Base-by-base conservation (phyloP, 2,113 vertebrate species). In the Lagopus muta region DNA sequence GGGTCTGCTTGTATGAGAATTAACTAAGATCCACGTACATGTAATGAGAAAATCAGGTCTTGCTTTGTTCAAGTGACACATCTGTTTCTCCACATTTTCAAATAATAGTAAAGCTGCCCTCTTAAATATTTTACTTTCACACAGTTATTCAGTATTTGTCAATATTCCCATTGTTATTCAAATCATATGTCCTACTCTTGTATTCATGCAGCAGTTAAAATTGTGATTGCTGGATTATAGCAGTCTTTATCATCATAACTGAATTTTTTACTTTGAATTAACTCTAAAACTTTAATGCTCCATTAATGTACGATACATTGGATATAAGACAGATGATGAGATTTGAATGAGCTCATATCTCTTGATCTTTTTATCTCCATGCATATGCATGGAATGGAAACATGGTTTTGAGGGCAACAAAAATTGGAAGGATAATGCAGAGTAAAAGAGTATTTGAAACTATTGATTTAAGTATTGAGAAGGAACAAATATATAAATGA, bases 311-410 rank as follows among this genome's bases (percentile, higher is more conserved):
- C 0, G 0, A 57, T 71, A 43, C 69, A 67, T 32, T 93, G 76
- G 38, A 28, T 86, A 52, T 77, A 86, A 90, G 50, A 55, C 14
- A 86, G 67, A 77, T 88, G 28, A 91, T 82, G 75, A 93, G 65
- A 74, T 95, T 92, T 90, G 81, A 90, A 57, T 81, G 65, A 86
- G 40, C 45, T 89, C 10, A 0, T 82, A 18, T 89, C 54, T 89
- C 21, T 89, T 91, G n/a, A 80, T 67, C 65, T 90, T 93, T 92
- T 94, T 10, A 60, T 90, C 82, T 94, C 61, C 86, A 8, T 93
- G 47, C 17, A 57, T 92, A 67, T 75, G 38, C 22, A 55, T 74
- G 8, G 74, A 25, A 66, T 80, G 85, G 40, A 82, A 82, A 73
- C 66, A 62, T 7, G 4, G 5, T 83, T 47, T 64, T 71, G 55